A percentile compares a stretch with the other conserved stretches of the same genome.
Conservation (phyloP, 2,888 invertebrate species). For the Parnassius smintheus region DNA sequence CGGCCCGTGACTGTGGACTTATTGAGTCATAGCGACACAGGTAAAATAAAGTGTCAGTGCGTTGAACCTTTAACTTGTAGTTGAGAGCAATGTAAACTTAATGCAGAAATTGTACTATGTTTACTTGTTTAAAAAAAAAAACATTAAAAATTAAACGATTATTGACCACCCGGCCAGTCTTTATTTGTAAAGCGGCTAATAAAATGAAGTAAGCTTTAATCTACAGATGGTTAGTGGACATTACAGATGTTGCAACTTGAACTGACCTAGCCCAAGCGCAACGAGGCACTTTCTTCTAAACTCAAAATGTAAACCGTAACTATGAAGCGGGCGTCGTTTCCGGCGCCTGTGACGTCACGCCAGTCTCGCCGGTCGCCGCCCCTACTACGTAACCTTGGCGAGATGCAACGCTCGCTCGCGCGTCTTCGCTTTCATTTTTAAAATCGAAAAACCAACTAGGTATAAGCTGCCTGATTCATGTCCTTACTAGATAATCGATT, state of each 20-base stretch:
- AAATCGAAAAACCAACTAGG: conserved; percentile 14
- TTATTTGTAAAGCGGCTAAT: background rate
- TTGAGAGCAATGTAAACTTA: conserved; percentile 1
- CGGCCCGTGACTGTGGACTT: conserved; percentile 3
- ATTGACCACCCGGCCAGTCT: no score
- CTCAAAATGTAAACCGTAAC: conserved; percentile 78
- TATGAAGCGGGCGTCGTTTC: conserved; percentile 76
- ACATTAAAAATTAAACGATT: no score
- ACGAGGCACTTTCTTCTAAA: conserved; percentile 76
- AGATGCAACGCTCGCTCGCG: conserved; percentile 40
- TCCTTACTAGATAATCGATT: background rate
- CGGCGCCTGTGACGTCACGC: conserved; percentile 79
- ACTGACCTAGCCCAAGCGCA: conserved; percentile 73
- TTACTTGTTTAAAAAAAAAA: no score
- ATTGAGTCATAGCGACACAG: conserved; percentile 25
- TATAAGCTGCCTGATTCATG: conserved; percentile 9
- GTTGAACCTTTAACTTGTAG: conserved; percentile 23
- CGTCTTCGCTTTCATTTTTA: conserved; percentile 63
- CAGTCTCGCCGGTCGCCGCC: conserved; percentile 72
- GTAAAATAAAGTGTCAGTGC: conserved; percentile 21
- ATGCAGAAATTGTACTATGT: no score
- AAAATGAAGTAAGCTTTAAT: conserved; percentile 1
- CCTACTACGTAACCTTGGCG: conserved; percentile 72
- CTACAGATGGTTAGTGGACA: conserved; percentile 4
- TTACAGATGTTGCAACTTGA: conserved; percentile 35